phyloP scores from a whole-genome alignment of 2,797 vertebrate species.

The Macrochelys suwanniensis region DNA sequence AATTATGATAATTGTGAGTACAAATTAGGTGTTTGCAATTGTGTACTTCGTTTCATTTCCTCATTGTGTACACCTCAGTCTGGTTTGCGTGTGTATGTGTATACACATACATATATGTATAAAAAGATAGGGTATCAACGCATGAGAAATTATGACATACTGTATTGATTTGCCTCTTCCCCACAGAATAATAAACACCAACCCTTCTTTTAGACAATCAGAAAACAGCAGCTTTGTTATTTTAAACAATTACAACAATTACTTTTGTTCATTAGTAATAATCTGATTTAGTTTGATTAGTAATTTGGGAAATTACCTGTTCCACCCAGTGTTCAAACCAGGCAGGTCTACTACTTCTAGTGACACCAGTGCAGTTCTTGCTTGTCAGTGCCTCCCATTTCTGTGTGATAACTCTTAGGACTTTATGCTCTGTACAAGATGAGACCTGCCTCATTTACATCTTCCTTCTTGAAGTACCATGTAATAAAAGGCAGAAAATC shows the following conservation, averaged over 20 bases:
- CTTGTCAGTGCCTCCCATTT: slow-evolving; percentile 52
- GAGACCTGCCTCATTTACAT: slow-evolving; percentile 33
- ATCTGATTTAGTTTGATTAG: slow-evolving; percentile 50
- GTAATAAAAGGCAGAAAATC: slow-evolving; percentile 12
- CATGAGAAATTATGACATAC: not conserved
- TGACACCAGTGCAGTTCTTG: not conserved
- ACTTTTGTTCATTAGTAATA: slow-evolving; percentile 41
- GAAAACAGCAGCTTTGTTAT: slow-evolving; percentile 28
- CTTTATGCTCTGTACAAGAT: slow-evolving; percentile 61
- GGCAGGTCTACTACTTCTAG: slow-evolving; percentile 51
- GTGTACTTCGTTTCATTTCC: not conserved
- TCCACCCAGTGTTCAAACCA: slow-evolving; percentile 9
- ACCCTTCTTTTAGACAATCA: slow-evolving; percentile 20
- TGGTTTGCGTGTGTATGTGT: not conserved
- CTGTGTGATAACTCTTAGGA: not conserved
- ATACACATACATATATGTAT: not conserved
- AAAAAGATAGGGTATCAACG: not conserved
- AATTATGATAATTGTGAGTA: slow-evolving; percentile 27
- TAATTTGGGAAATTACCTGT: slow-evolving; percentile 40
- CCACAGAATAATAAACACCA: not conserved
- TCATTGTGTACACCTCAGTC: not conserved
- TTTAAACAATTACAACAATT: slow-evolving; percentile 62
- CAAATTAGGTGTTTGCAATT: slow-evolving; percentile 42
- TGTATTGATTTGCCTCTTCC: not conserved
- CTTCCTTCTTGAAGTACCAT: slow-evolving; percentile 34